Conservation (phyloP, 2,797 vertebrate genomes). For the Graptemys geographica region DNA sequence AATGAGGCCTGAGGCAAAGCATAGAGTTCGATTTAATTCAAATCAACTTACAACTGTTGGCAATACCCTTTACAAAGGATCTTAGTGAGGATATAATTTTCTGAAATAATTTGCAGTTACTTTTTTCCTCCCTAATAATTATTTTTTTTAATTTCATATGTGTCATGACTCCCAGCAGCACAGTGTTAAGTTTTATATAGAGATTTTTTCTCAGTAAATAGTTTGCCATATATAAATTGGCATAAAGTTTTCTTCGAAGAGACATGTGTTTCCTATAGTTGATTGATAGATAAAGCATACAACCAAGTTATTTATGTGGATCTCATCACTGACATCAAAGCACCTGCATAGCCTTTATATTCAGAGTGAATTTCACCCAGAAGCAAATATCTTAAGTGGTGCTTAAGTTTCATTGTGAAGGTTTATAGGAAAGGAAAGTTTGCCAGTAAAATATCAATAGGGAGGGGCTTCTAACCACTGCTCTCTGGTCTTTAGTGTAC, state of each 20-base stretch:
- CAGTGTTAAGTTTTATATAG: background rate
- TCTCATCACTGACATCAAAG: accelerated
- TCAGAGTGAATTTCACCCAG: background rate
- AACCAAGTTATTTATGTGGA: background rate
- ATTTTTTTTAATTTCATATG: conserved; percentile 11
- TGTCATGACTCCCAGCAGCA: background rate
- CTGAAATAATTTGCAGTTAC: conserved; percentile 2
- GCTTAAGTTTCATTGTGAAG: background rate
- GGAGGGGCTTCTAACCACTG: background rate
- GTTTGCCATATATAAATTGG: background rate
- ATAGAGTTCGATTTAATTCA: conserved; percentile 53
- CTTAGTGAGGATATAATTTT: background rate
- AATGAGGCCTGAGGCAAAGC: conserved; percentile 66
- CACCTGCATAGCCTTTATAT: background rate
- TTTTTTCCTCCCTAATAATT: background rate
- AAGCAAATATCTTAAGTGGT: background rate
- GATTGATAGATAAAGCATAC: background rate
- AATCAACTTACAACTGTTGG: conserved; percentile 4
- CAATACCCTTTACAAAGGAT: conserved; percentile 22
- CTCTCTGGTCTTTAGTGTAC: background rate
- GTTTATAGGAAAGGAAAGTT: background rate
- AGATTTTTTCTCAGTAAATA: conserved; percentile 20
- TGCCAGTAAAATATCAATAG: background rate
- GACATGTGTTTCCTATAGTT: background rate
- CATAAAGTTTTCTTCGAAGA: background rate